Conservation (phyloP, 2,888 invertebrate genomes). For the Cancer borealis region DNA sequence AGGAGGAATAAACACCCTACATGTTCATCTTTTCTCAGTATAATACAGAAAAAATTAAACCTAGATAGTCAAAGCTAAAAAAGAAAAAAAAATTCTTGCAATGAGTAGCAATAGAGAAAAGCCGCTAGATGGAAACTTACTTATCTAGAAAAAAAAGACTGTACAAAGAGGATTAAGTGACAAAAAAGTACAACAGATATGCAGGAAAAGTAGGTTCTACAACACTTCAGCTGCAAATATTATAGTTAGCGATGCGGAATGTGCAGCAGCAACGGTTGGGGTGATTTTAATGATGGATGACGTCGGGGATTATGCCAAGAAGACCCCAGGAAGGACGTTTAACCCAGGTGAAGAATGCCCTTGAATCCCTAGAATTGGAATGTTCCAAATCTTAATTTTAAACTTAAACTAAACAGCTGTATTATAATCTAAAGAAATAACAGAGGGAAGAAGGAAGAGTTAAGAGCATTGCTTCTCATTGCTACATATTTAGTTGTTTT, state of each 20-base stretch:
- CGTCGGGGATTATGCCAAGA: conserved; percentile 60
- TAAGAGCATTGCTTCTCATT: conserved; percentile 73
- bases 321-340: conserved; percentile 56
- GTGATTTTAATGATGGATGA: conserved; percentile 70
- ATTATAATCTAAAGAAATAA: conserved; percentile 66
- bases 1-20: conserved; percentile 46
- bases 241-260: conserved; percentile 70
- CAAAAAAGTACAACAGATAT: neutral
- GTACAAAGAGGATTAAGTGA: conserved; percentile 49
- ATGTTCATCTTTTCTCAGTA: conserved; percentile 41
- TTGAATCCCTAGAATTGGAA: conserved; percentile 74
- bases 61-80: conserved; percentile 49
- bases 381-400: conserved; percentile 76
- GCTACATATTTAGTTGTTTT: conserved; percentile 44
- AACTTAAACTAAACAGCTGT: conserved; percentile 67
- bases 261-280: conserved; percentile 69
- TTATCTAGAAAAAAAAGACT: conserved; percentile 46
- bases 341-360: conserved; percentile 74
- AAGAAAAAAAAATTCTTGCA: conserved; percentile 52
- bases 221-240: conserved; percentile 65
- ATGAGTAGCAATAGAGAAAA: conserved; percentile 70
- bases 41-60: conserved; percentile 56
- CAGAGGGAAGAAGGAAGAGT: conserved; percentile 31
- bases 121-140: neutral
- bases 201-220: conserved; percentile 42